Conservation (phyloP, 2,888 invertebrate species). For the Nomada flava region DNA sequence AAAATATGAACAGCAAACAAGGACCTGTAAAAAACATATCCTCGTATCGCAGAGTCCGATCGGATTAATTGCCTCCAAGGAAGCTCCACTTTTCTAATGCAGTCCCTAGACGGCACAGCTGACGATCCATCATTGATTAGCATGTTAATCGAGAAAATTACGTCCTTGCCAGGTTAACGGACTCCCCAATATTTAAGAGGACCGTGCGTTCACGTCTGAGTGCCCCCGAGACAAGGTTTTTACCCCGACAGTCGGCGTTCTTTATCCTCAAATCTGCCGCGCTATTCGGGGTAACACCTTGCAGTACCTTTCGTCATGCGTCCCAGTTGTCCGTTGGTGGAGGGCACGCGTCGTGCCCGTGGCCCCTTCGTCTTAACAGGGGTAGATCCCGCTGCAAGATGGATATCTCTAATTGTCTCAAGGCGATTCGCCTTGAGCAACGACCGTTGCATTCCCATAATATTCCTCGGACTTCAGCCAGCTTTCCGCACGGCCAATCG, state of each 20-base stretch:
- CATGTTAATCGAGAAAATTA: neutral
- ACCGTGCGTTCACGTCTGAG: slow-evolving; percentile 40
- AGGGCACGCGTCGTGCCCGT: slow-evolving; percentile 53
- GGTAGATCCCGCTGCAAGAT: slow-evolving; percentile 70
- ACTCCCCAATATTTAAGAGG: slow-evolving; percentile 27
- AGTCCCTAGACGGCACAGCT: too few relatives aligned
- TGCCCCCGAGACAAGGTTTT: slow-evolving; percentile 40
- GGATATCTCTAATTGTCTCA: slow-evolving; percentile 75
- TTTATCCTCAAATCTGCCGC: slow-evolving; percentile 73
- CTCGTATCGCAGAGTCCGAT: too few relatives aligned
- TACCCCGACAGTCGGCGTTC: slow-evolving; percentile 45
- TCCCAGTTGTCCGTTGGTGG: slow-evolving; percentile 56
- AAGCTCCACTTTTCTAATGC: too few relatives aligned
- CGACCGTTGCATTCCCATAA: slow-evolving; percentile 71
- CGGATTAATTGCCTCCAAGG: too few relatives aligned
- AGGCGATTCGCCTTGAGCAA: slow-evolving; percentile 62
- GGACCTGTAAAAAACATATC: too few relatives aligned
- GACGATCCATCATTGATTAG: slow-evolving; percentile 1
- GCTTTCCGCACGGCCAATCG: neutral
- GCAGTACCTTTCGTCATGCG: slow-evolving; percentile 62
- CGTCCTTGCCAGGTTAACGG: slow-evolving; percentile 40
- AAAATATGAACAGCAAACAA: too few relatives aligned
- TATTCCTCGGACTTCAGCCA: slow-evolving; percentile 36
- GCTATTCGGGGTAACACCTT: slow-evolving; percentile 70
- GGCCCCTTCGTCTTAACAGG: slow-evolving; percentile 36